A percentile compares a stretch with the other conserved stretches of the same genome.
phyloP scores from a whole-genome alignment of 2,888 invertebrate species.

The Bimastos eiseni region DNA sequence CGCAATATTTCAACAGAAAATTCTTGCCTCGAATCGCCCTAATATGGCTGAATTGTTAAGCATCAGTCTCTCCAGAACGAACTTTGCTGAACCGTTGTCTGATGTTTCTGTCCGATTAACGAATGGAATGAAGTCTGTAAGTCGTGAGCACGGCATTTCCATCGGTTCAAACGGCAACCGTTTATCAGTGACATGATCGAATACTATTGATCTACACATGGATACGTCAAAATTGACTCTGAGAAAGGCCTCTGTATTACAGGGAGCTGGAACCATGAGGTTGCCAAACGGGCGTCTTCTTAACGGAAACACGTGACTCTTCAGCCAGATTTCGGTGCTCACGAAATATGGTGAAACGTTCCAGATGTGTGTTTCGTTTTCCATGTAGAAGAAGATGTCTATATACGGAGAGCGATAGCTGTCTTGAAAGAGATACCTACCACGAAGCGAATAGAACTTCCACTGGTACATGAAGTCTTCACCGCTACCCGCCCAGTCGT shows the following conservation, averaged over 20 bases:
- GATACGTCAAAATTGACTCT: slow-evolving; percentile 30
- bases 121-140: slow-evolving; percentile 14
- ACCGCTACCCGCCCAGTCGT: slow-evolving; percentile 25
- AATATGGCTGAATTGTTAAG: neutral
- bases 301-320: slow-evolving; percentile 41
- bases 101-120: neutral
- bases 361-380: slow-evolving; percentile 48
- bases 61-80: neutral
- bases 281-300: slow-evolving; percentile 41
- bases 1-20: too few relatives aligned
- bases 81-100: neutral
- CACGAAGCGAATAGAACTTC: slow-evolving; percentile 46
- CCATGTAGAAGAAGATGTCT: slow-evolving; percentile 49
- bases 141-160: neutral
- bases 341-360: slow-evolving; percentile 36
- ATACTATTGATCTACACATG: neutral
- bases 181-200: neutral
- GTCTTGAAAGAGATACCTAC: slow-evolving; percentile 37
- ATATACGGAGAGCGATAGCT: slow-evolving; percentile 49
- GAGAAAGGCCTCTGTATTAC: slow-evolving; percentile 37
- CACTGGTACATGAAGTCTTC: slow-evolving; percentile 38
- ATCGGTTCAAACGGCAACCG: too few relatives aligned
- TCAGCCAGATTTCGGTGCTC: slow-evolving; percentile 28
- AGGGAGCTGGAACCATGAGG: slow-evolving; percentile 40
- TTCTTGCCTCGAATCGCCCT: neutral